Evolutionary conservation across 2,888 invertebrate species (phyloP).

Genomic region (Horisme vitalbata): DNA sequence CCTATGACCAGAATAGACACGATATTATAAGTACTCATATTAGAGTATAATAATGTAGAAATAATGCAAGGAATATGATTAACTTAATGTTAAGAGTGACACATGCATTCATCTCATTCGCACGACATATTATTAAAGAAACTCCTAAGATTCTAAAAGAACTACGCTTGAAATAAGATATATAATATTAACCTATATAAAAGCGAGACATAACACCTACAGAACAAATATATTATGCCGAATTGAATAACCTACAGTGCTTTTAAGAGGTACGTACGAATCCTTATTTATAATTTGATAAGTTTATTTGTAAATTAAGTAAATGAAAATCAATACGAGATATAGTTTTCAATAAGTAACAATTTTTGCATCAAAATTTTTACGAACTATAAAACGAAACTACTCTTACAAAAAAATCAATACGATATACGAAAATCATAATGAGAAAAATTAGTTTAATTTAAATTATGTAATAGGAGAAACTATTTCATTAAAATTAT

Average conservation of each 20-base stretch:
- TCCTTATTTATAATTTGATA: conserved; percentile 58
- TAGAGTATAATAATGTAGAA: conserved; percentile 43
- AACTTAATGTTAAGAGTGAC: conserved; percentile 69
- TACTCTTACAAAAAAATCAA: conserved; percentile 48
- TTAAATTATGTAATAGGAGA: conserved; percentile 51
- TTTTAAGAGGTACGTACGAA: conserved; percentile 51
- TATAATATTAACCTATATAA: conserved; percentile 52
- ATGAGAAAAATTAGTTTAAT: conserved; percentile 58
- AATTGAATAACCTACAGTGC: conserved; percentile 51
- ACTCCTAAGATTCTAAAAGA: conserved; percentile 63
- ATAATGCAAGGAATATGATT: conserved; percentile 62
- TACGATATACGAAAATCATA: conserved; percentile 5
- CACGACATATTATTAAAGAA: conserved; percentile 65
- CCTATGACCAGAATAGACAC: conserved; percentile 82
- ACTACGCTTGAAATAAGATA: conserved; percentile 64
- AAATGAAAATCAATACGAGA: conserved; percentile 48
- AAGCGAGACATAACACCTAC: conserved; percentile 62
- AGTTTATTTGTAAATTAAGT: conserved; percentile 45
- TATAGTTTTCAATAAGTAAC: conserved; percentile 70
- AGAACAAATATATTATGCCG: conserved; percentile 66
- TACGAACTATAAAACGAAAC: conserved; percentile 64
- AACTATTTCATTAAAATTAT: conserved; percentile 76
- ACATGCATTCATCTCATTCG: conserved; percentile 70
- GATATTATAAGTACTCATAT: conserved; percentile 61
- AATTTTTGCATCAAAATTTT: conserved; percentile 70